Percentiles rank a stretch among this genome's conserved stretches.
phyloP scores from a whole-genome alignment of 2,113 vertebrate species.

The Chionomys nivalis region DNA sequence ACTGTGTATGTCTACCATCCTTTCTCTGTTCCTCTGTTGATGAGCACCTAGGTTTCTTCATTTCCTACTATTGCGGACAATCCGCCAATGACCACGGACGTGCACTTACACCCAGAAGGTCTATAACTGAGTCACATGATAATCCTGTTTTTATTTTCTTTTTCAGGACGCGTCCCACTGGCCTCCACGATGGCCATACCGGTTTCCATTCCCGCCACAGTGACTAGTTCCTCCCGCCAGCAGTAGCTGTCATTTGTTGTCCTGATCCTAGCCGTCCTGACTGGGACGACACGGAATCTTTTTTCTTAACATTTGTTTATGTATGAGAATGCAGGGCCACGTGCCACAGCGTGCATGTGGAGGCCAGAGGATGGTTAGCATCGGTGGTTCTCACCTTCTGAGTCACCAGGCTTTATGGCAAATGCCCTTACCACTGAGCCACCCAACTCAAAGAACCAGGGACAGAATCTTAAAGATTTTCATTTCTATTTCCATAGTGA shows the following conservation, averaged over 20 bases:
- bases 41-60: neutral
- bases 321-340: neutral
- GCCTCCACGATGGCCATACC: neutral
- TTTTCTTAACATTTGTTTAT: neutral
- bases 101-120: neutral
- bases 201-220: neutral
- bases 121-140: too few relatives aligned
- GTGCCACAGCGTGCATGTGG: neutral
- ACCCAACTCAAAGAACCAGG: neutral
- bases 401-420: neutral
- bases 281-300: neutral
- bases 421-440: neutral
- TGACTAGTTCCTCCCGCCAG: rapidly evolving
- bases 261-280: too few relatives aligned
- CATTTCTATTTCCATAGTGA: neutral
- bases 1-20: rapidly evolving
- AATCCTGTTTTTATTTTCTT: neutral
- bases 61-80: neutral
- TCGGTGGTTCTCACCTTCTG: neutral
- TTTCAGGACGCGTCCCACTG: neutral
- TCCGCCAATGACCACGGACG: neutral
- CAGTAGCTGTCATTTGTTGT: neutral
- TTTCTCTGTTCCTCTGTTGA: neutral
- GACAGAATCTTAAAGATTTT: neutral
- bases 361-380: neutral